Percentiles rank a stretch among this genome's conserved stretches.
phyloP scores from a whole-genome alignment of 2,888 invertebrate genomes.

The Lasioglossum lativentre region DNA sequence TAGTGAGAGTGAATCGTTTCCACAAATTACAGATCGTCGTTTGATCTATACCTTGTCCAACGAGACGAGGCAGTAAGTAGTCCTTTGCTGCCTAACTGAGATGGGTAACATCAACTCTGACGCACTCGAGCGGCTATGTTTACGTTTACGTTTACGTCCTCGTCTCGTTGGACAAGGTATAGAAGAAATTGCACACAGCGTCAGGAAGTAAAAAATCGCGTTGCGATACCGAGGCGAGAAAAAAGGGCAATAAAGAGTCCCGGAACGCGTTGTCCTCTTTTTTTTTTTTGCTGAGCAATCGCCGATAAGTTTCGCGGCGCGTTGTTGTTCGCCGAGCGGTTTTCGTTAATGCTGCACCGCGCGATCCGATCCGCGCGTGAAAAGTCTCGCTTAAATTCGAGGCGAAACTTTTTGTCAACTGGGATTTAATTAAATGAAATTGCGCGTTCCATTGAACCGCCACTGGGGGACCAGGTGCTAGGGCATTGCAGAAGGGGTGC shows the following conservation, averaged over 20 bases:
- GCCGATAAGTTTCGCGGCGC: slow-evolving; percentile 22
- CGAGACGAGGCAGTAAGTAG: too few species aligned
- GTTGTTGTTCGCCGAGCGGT: slow-evolving; percentile 9
- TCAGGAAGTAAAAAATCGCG: not conserved
- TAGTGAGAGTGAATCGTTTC: too few species aligned
- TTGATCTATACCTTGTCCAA: too few species aligned
- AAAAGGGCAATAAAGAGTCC: not conserved
- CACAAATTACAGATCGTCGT: too few species aligned
- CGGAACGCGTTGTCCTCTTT: not conserved
- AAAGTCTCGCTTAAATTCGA: slow-evolving; percentile 48
- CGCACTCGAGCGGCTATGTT: too few species aligned
- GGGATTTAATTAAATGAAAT: slow-evolving; percentile 68
- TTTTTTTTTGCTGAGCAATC: not conserved
- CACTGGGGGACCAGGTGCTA: not conserved
- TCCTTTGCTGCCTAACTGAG: too few species aligned
- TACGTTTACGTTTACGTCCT: too few species aligned
- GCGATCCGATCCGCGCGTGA: slow-evolving; percentile 2
- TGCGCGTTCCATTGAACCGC: slow-evolving; percentile 46
- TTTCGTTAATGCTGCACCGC: not conserved
- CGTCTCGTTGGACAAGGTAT: too few species aligned
- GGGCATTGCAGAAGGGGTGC: not conserved
- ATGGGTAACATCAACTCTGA: too few species aligned
- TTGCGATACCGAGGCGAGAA: not conserved
- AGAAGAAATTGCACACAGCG: too few species aligned
- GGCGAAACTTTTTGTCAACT: slow-evolving; percentile 59